Evolutionary conservation across 2,797 vertebrate species (phyloP), one percentile per base, ranked within the genome.

Genomic region (Molossus alvarezi): DNA sequence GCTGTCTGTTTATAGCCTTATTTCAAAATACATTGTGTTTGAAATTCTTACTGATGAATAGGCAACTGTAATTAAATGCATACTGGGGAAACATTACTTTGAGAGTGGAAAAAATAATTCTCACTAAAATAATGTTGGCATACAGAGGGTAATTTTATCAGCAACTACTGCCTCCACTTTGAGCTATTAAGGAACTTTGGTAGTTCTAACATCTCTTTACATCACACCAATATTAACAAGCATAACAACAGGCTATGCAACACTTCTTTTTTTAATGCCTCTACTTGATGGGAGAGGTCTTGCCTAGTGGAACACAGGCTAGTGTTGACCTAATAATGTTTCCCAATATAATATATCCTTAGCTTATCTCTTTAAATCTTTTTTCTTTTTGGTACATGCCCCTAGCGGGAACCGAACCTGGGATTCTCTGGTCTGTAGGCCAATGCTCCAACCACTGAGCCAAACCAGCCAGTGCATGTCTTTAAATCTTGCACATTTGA

Each of bases 21-120:
- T 88, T 94, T 94, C 37, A 83, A 95, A 97, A 82, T 90, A 45
- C 33, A 87, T 88, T 96, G 27, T 72, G 53, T 92, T 96, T 84
- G 55, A 91, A 97, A 86, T 81, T 58, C 55, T 92, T 88, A 55
- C n/a, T 93, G 33, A 84, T 87, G 48, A 86, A 86, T 72, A 96
- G 87, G 57, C 65, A 88, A 86, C 57, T 86, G 53, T 65, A 96
- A 96, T 86, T 94, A 94, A 96, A 93, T 92, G 76, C 3, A 29
- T 85, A 80, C 14, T 53, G 33, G 71, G 48, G 77, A 92, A 92
- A 92, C 27, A 71, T 18, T 91, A n/a, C 65, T 97, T 96, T 85
- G 67, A 86, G 58, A 92, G 13, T 51, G 9, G 57, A 13, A 41
- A 79, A 81, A 88, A 45, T 82, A 94, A 79, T 81, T 90, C 53